Evolutionary conservation across 2,113 vertebrate genomes (phyloP).

Genomic region (Myiozetetes cayanensis): DNA sequence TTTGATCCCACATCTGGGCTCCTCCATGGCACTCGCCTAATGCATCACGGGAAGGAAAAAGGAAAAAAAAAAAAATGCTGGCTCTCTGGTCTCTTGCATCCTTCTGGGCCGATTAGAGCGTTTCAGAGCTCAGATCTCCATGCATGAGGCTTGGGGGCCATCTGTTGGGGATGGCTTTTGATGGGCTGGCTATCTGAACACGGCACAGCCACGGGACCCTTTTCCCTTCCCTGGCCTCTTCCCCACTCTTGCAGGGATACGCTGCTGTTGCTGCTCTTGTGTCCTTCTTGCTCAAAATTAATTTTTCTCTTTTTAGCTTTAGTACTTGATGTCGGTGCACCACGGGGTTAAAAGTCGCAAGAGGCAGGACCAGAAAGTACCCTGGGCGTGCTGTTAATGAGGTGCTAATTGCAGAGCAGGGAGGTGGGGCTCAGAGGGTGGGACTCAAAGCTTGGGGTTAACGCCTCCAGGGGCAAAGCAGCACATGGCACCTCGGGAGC

Average conservation of each 20-base stretch:
- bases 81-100: not conserved
- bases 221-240: not conserved
- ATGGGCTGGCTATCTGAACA: not conserved
- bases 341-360: not conserved
- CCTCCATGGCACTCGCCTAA: not conserved
- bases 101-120: not conserved
- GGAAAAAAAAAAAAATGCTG: not conserved
- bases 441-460: not conserved
- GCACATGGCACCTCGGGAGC: accelerated
- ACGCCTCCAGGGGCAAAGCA: not conserved
- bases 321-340: not conserved
- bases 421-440: not conserved
- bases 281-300: not conserved
- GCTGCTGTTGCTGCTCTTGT: not conserved
- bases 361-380: not conserved
- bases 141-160: not conserved
- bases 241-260: accelerated
- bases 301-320: too few relatives aligned
- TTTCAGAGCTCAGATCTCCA: not conserved
- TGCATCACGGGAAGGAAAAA: not conserved
- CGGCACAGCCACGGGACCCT: accelerated
- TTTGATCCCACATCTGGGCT: not conserved
- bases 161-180: not conserved
- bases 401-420: not conserved
- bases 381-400: not conserved